Conservation (phyloP, 2,113 vertebrate genomes). For the Turnix velox region DNA sequence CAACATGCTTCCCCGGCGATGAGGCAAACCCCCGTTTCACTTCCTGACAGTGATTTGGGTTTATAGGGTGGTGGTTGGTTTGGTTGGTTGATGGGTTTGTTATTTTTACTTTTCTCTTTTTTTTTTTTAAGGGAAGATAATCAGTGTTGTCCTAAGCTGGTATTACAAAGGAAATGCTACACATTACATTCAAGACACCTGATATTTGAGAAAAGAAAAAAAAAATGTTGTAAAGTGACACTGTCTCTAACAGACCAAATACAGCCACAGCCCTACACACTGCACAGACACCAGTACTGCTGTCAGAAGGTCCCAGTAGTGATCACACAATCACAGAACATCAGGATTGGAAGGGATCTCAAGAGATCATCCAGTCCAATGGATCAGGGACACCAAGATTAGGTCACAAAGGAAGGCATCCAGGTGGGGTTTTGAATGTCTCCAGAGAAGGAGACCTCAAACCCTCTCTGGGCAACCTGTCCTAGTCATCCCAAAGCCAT, state of each 20-base stretch:
- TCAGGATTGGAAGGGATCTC: no score
- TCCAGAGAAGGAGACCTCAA: no score
- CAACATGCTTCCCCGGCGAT: conserved; percentile 35
- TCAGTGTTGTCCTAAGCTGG: conserved; percentile 27
- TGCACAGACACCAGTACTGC: background rate
- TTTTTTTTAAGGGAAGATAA: background rate
- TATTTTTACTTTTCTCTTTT: background rate
- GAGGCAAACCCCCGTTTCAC: conserved; percentile 47
- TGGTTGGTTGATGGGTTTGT: background rate
- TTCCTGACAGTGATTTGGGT: conserved; percentile 52
- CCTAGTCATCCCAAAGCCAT: background rate
- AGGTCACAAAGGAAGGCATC: no score
- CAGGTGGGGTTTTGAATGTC: no score
- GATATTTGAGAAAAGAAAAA: conserved; percentile 1
- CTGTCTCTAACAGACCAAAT: background rate
- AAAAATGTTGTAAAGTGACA: background rate
- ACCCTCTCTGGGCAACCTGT: no score
- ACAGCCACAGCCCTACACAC: background rate
- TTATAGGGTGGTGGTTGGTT: background rate
- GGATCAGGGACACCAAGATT: no score
- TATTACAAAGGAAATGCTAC: conserved; percentile 1
- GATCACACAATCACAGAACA: no score
- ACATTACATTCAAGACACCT: background rate
- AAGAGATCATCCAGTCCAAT: no score
- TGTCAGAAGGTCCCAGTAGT: background rate